Conservation (phyloP, 2,888 invertebrate genomes). For the Pandemis cinnamomeana region DNA sequence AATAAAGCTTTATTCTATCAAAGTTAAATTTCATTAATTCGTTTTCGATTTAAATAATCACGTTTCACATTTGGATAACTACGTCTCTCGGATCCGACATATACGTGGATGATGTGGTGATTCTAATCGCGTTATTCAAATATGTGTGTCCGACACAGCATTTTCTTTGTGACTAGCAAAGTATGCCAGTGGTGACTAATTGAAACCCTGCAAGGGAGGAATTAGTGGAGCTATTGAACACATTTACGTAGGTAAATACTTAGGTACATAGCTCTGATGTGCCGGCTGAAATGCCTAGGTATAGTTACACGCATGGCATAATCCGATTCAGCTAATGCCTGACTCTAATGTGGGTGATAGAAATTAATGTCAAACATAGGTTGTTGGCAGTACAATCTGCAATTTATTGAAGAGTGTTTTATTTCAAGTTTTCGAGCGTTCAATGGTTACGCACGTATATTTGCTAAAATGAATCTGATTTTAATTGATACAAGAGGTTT, state of each 20-base stretch:
- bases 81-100: neutral
- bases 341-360: conserved; percentile 19
- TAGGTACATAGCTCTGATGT: conserved; percentile 17
- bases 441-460: neutral
- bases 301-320: conserved; percentile 9
- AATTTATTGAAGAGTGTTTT: conserved; percentile 4
- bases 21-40: conserved; percentile 61
- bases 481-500: neutral
- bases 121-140: neutral
- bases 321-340: conserved; percentile 35
- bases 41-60: neutral
- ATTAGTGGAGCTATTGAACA: conserved; percentile 60
- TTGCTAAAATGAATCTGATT: neutral
- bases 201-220: conserved; percentile 70
- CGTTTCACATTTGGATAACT: neutral
- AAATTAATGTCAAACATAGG: conserved; percentile 41
- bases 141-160: conserved; percentile 44
- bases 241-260: conserved; percentile 53
- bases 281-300: conserved; percentile 21
- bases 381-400: neutral
- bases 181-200: conserved; percentile 76
- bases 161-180: conserved; percentile 57
- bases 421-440: neutral
- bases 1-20: conserved; percentile 53
- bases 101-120: neutral